Conservation (phyloP, 1,140 invertebrate species). For the Hycleus phaleratus region DNA sequence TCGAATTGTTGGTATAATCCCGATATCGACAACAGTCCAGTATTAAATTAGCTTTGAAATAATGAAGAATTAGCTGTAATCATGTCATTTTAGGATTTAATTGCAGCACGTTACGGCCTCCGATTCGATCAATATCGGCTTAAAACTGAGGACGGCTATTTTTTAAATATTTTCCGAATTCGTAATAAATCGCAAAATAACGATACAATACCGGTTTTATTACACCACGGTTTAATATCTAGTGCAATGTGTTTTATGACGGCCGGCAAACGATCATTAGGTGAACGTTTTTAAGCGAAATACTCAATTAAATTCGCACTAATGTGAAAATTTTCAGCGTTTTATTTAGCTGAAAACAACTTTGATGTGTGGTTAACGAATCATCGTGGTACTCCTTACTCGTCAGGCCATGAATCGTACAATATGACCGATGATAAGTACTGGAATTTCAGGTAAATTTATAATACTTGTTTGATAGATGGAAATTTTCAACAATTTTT, state of each 20-base stretch:
- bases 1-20: constrained; percentile 5
- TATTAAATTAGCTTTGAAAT: not conserved
- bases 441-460: not conserved
- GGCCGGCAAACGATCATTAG: not conserved
- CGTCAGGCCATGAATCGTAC: not conserved
- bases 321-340: not conserved
- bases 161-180: constrained; percentile 2
- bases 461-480: too few relatives aligned
- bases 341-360: constrained; percentile 3
- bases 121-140: not conserved
- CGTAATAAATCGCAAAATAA: not conserved
- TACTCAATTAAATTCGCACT: not conserved
- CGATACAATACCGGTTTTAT: not conserved
- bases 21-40: not conserved
- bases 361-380: constrained; percentile 3
- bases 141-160: constrained; percentile 1
- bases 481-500: not conserved
- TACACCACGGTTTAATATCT: not conserved
- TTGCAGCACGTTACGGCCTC: not conserved
- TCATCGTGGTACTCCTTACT: not conserved
- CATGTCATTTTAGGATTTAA: not conserved
- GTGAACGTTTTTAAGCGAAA: not conserved
- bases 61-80: not conserved
- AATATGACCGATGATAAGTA: constrained; percentile 1
- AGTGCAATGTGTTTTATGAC: not conserved